phyloP scores from a whole-genome alignment of 2,888 invertebrate genomes.

The Parochlus steinenii region DNA sequence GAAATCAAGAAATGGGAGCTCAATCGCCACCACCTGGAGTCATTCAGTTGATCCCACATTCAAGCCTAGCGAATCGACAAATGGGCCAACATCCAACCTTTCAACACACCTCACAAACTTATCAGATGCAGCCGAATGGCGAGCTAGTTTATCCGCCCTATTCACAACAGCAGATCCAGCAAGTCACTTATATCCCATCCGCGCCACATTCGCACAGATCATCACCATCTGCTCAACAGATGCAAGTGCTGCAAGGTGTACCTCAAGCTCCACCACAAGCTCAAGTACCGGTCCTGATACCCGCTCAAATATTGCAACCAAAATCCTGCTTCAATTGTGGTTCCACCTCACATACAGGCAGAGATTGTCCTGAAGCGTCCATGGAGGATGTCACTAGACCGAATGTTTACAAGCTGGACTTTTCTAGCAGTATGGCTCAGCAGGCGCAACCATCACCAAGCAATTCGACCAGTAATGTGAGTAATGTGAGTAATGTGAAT shows the following conservation, averaged over 20 bases:
- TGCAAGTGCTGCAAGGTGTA: too few relatives aligned
- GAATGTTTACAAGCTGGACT: constrained; percentile 51
- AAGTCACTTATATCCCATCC: neutral
- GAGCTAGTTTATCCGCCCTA: constrained; percentile 3
- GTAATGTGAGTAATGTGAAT: too few relatives aligned
- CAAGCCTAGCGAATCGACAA: too few relatives aligned
- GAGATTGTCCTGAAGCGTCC: constrained; percentile 77
- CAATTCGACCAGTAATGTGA: neutral
- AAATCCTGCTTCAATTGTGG: constrained; percentile 86
- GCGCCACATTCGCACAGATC: constrained; percentile 1
- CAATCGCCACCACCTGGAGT: too few relatives aligned
- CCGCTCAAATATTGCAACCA: constrained; percentile 21
- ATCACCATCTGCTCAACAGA: constrained; percentile 10
- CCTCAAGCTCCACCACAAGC: too few relatives aligned
- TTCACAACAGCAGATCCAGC: neutral
- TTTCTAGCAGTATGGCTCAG: constrained; percentile 27
- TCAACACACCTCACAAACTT: too few relatives aligned
- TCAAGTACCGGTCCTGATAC: too few relatives aligned
- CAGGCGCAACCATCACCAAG: neutral
- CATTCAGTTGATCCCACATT: too few relatives aligned
- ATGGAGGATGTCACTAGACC: constrained; percentile 82
- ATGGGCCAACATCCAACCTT: too few relatives aligned
- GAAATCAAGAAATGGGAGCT: too few relatives aligned
- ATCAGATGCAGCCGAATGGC: too few relatives aligned
- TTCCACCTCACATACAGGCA: constrained; percentile 61